Percentiles rank a stretch among this genome's conserved stretches.
Evolutionary conservation across 2,797 vertebrate species (phyloP).

Genomic region (Delichon dasypus): DNA sequence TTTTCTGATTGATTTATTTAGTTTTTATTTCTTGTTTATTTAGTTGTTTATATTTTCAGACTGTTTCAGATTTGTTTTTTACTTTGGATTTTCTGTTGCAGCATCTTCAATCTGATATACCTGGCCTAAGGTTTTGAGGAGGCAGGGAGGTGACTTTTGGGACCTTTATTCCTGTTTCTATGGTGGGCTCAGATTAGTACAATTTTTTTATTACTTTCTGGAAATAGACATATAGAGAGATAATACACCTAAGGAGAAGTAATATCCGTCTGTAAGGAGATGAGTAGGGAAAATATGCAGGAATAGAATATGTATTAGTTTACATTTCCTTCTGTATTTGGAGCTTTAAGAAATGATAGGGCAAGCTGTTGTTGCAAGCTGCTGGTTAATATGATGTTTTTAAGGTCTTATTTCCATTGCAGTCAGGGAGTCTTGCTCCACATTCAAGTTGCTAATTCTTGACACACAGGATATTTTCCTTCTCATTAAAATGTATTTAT

Average conservation of each 20-base stretch:
- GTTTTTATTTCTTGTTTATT: background rate
- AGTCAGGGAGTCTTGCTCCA: background rate
- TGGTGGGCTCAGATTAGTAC: background rate
- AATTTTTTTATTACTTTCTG: constrained; percentile 23
- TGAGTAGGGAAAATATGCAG: background rate
- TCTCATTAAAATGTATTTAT: constrained; percentile 64
- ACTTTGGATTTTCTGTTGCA: background rate
- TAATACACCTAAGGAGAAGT: constrained; percentile 17
- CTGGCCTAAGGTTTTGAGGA: background rate
- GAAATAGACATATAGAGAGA: constrained; percentile 3
- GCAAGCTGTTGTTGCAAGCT: background rate
- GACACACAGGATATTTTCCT: background rate
- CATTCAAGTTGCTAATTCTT: constrained; percentile 18
- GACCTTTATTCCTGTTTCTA: background rate
- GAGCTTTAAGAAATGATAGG: constrained; percentile 1
- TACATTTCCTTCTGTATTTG: constrained; percentile 14
- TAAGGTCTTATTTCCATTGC: background rate
- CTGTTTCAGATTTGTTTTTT: background rate
- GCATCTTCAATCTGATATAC: background rate
- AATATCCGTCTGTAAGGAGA: background rate
- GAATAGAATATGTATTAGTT: constrained; percentile 48
- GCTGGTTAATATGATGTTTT: constrained; percentile 23
- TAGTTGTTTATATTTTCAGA: background rate
- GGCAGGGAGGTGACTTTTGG: background rate
- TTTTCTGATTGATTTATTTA: background rate